A percentile compares a stretch with the other conserved stretches of the same genome.
Conservation (phyloP, 2,797 vertebrate genomes). For the Paramormyrops hopkinsi region DNA sequence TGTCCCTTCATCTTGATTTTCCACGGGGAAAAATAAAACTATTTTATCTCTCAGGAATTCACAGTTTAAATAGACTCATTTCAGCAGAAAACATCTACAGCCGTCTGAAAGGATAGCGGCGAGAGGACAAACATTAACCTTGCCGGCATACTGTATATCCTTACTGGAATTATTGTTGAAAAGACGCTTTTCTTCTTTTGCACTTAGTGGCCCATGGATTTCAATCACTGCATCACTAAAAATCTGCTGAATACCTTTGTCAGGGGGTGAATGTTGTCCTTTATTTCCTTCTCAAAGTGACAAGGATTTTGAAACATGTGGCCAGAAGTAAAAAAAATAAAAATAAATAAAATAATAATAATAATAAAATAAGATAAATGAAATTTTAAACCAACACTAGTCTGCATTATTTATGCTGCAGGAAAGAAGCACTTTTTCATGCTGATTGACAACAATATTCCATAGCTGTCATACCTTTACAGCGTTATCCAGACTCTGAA, state of each 20-base stretch:
- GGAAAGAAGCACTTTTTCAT: constrained; percentile 27
- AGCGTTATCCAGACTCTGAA: constrained; percentile 17
- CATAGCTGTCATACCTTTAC: constrained; percentile 16
- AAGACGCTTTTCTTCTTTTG: constrained; percentile 32
- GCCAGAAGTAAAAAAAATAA: constrained; percentile 38
- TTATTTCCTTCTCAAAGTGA: constrained; percentile 38
- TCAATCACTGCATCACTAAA: constrained; percentile 42
- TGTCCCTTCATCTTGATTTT: not conserved
- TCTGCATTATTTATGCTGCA: constrained; percentile 33
- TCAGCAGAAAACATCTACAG: constrained; percentile 34
- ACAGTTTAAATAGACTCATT: constrained; percentile 5
- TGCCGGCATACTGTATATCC: not conserved
- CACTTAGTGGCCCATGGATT: constrained; percentile 41
- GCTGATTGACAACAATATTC: constrained; percentile 16
- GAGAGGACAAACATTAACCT: constrained; percentile 24
- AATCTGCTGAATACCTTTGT: constrained; percentile 36
- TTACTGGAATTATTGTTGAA: constrained; percentile 20
- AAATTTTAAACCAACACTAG: constrained; percentile 37
- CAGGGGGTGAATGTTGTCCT: constrained; percentile 41
- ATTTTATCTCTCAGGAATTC: constrained; percentile 11
- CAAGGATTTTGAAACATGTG: constrained; percentile 38
- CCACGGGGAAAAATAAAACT: not conserved
- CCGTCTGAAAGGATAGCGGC: constrained; percentile 33
- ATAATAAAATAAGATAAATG: constrained; percentile 33
- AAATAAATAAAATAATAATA: constrained; percentile 3